Evolutionary conservation across 2,888 invertebrate genomes (phyloP).

Genomic region (Oscheius myriophilus): DNA sequence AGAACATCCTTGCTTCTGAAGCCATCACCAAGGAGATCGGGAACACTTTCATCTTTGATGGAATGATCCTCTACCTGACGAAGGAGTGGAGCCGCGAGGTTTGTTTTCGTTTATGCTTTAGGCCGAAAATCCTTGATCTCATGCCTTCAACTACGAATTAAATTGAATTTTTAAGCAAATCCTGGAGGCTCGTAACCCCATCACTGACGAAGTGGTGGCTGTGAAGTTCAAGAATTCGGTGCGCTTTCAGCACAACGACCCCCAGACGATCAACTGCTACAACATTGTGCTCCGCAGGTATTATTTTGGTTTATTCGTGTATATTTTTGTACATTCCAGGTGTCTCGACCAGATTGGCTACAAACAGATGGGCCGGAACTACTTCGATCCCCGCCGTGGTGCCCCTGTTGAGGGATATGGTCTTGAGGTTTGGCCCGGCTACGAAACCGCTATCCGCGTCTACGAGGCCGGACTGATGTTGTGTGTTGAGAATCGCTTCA

Average conservation of each 20-base stretch:
- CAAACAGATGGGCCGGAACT: conserved; percentile 68
- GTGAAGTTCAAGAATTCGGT: conserved; percentile 61
- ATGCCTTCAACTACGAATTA: too few relatives aligned
- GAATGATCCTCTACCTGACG: conserved; percentile 52
- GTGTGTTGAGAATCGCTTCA: conserved; percentile 84
- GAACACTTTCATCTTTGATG: conserved; percentile 61
- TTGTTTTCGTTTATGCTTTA: neutral
- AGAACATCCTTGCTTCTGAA: conserved; percentile 32
- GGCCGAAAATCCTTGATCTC: too few relatives aligned
- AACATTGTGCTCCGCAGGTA: conserved; percentile 67
- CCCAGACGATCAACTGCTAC: conserved; percentile 65
- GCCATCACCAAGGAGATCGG: conserved; percentile 39
- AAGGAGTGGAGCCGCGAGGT: conserved; percentile 34
- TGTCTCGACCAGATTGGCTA: conserved; percentile 66
- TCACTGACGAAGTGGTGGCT: conserved; percentile 47
- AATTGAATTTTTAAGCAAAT: conserved; percentile 37
- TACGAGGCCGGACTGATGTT: conserved; percentile 82
- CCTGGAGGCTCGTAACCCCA: conserved; percentile 42
- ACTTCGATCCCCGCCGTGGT: conserved; percentile 73
- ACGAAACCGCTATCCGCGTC: conserved; percentile 82
- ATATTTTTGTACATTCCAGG: conserved; percentile 30
- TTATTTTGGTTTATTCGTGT: conserved; percentile 33
- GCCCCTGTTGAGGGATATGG: conserved; percentile 71
- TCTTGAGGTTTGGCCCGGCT: conserved; percentile 71
- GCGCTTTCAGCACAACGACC: conserved; percentile 60